phyloP scores from a whole-genome alignment of 1,140 invertebrate species.

The Calycopis cecrops region DNA sequence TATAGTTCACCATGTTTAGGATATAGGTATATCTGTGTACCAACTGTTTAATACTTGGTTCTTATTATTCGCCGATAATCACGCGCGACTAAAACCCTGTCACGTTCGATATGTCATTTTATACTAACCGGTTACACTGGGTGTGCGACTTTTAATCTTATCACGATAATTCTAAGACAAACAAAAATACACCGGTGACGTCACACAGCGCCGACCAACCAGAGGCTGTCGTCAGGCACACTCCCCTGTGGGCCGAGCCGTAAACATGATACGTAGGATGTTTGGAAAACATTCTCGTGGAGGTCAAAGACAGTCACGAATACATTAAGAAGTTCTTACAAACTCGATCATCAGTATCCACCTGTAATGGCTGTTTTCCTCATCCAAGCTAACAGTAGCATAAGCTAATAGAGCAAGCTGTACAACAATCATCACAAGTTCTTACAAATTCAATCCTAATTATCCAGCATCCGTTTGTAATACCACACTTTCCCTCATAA shows the following conservation, averaged over 20 bases:
- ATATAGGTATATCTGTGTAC: background rate
- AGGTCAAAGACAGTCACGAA: background rate
- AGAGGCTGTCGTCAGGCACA: background rate
- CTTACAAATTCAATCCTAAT: background rate
- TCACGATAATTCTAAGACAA: constrained; percentile 6
- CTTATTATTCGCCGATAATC: background rate
- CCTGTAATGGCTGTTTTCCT: no score
- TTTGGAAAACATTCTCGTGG: background rate
- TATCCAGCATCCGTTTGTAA: background rate
- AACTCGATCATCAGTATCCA: background rate
- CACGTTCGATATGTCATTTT: background rate
- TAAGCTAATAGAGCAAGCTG: no score
- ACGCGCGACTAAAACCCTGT: background rate
- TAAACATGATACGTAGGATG: constrained; percentile 1
- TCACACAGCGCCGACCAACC: constrained; percentile 1
- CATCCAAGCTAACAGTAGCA: no score
- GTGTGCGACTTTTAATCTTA: background rate
- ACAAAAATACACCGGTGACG: constrained; percentile 5
- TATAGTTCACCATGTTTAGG: constrained; percentile 1
- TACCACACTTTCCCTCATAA: no score
- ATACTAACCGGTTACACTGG: background rate
- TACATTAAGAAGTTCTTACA: background rate
- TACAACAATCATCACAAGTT: no score
- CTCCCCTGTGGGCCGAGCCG: background rate
- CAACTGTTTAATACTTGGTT: background rate